Conservation (phyloP, 2,113 vertebrate species). For the Phylloscopus trochiloides region DNA sequence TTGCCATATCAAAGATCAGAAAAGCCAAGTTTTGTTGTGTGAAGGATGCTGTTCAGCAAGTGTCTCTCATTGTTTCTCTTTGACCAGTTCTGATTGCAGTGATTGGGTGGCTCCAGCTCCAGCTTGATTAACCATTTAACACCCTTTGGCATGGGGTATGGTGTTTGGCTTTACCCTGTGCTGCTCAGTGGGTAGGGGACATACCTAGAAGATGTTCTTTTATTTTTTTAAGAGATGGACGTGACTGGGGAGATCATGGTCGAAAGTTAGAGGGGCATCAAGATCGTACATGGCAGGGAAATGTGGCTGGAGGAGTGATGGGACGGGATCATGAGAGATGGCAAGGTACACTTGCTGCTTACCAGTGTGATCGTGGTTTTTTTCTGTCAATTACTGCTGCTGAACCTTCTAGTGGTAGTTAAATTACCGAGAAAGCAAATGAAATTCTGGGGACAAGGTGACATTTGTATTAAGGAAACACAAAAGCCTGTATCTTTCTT, state of each 20-base stretch:
- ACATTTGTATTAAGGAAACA: not conserved
- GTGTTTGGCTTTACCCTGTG: not conserved
- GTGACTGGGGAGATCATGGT: conserved; percentile 86
- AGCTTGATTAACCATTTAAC: not conserved
- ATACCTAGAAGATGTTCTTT: conserved; percentile 11
- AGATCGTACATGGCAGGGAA: conserved; percentile 84
- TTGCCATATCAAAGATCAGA: not conserved
- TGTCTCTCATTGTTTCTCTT: not conserved
- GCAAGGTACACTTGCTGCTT: conserved; percentile 72
- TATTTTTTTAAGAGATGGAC: conserved; percentile 72
- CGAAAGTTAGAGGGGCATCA: conserved; percentile 83
- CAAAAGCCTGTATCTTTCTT: not conserved
- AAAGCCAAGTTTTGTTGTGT: not conserved
- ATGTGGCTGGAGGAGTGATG: conserved; percentile 45
- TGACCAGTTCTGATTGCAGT: not conserved
- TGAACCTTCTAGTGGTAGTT: not conserved
- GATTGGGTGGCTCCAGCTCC: not conserved
- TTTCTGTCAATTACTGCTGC: conserved; percentile 21
- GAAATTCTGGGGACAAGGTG: not conserved
- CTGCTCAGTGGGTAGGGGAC: not conserved
- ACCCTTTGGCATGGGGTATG: not conserved
- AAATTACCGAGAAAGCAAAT: not conserved
- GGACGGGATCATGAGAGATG: conserved; percentile 73
- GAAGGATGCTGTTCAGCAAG: not conserved
- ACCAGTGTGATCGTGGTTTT: conserved; percentile 43